These are phyloP conservation scores for Zaprionus inermis DNA, from an alignment of 1,140 invertebrate genomes.

Conservation along the genomic window DNA sequence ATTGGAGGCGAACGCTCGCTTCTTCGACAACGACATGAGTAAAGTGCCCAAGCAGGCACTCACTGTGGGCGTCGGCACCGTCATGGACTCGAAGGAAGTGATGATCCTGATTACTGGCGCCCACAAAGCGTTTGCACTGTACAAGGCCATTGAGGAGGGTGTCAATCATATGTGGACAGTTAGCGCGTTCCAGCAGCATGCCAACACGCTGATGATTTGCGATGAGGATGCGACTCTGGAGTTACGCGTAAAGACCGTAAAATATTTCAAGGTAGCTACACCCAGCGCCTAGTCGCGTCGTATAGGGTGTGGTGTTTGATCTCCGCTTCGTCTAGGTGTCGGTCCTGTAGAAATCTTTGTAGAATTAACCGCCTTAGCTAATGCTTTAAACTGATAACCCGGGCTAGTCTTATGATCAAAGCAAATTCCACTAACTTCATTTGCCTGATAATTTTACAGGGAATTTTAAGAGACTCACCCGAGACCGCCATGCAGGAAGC, in stretches of 20 bases:
- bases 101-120: slow-evolving; percentile 99
- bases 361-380: slow-evolving; percentile 13
- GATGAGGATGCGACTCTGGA: slow-evolving; percentile 99
- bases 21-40: slow-evolving; percentile 97
- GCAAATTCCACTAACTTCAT: slow-evolving; percentile 38
- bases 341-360: slow-evolving; percentile 4
- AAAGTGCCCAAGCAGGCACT: slow-evolving; percentile 97
- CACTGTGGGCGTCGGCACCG: slow-evolving; percentile 99
- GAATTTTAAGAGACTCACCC: slow-evolving; percentile 64
- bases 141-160: slow-evolving; percentile 96
- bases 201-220: slow-evolving; percentile 95
- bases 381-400: neutral
- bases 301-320: slow-evolving; percentile 7
- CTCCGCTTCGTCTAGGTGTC: slow-evolving; percentile 32
- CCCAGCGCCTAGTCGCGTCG: slow-evolving; percentile 2
- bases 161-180: slow-evolving; percentile 99
- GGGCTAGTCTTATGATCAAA: slow-evolving; percentile 12
- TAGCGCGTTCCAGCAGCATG: slow-evolving; percentile 98
- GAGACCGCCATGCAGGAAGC: slow-evolving; percentile 46
- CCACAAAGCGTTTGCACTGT: slow-evolving; percentile 98
- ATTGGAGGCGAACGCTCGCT: slow-evolving; percentile 97
- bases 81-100: slow-evolving; percentile 99
- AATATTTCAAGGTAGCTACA: slow-evolving; percentile 97
- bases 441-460: slow-evolving; percentile 56
- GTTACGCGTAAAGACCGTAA: slow-evolving; percentile 98